These are phyloP conservation scores for Sebastes oblongus DNA, from an alignment of 2,797 vertebrate species.

Conservation along the genomic window DNA sequence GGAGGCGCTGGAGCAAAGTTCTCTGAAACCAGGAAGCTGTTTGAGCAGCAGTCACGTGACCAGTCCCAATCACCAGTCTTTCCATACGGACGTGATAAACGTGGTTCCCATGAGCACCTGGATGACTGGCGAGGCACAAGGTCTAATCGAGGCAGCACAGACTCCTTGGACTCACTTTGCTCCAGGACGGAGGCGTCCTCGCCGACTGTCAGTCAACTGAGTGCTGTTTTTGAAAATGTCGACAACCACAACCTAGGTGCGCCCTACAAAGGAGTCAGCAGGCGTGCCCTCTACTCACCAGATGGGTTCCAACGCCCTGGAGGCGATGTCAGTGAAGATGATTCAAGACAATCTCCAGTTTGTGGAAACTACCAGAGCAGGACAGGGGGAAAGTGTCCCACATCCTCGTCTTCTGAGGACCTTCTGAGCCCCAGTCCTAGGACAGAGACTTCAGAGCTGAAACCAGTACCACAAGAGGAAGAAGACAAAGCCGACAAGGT, in stretches of 20 bases:
- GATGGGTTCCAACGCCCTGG: slow-evolving; percentile 77
- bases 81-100: slow-evolving; percentile 89
- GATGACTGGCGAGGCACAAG: slow-evolving; percentile 91
- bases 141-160: slow-evolving; percentile 93
- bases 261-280: slow-evolving; percentile 77
- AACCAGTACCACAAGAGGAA: slow-evolving; percentile 35
- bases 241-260: slow-evolving; percentile 80
- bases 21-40: slow-evolving; percentile 94
- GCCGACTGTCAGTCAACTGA: slow-evolving; percentile 96
- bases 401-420: slow-evolving; percentile 82
- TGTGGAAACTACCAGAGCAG: slow-evolving; percentile 62
- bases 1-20: slow-evolving; percentile 87
- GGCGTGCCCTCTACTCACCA: slow-evolving; percentile 85
- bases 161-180: slow-evolving; percentile 96
- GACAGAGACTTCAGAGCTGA: slow-evolving; percentile 57
- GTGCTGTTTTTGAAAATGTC: slow-evolving; percentile 93
- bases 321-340: slow-evolving; percentile 83
- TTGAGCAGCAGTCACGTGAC: slow-evolving; percentile 91
- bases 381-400: slow-evolving; percentile 73
- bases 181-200: slow-evolving; percentile 94
- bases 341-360: slow-evolving; percentile 81
- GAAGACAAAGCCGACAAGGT: slow-evolving; percentile 59
- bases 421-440: slow-evolving; percentile 77
- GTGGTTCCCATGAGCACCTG: slow-evolving; percentile 85
- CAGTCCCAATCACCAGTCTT: slow-evolving; percentile 87